phyloP scores from a whole-genome alignment of 2,113 vertebrate species.

The Syrmaticus mikado region DNA sequence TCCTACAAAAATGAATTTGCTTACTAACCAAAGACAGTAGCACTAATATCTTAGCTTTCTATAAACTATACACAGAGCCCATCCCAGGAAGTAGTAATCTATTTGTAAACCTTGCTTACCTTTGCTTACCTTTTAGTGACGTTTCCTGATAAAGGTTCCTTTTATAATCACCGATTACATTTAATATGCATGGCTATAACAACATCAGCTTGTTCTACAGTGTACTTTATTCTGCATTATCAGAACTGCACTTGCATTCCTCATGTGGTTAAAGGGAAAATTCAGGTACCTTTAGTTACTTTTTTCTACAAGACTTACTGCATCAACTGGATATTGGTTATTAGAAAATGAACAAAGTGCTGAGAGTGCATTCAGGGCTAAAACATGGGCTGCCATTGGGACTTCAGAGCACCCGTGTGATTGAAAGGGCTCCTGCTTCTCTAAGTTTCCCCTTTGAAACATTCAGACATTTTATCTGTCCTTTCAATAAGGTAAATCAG shows the following conservation, averaged over 20 bases:
- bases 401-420: background rate
- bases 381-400: rapidly evolving
- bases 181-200: background rate
- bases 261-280: constrained; percentile 29
- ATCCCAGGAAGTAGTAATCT: constrained; percentile 25
- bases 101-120: background rate
- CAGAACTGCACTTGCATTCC: constrained; percentile 11
- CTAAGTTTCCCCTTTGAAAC: background rate
- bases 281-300: constrained; percentile 55
- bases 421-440: background rate
- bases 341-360: constrained; percentile 23
- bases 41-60: background rate
- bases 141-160: constrained; percentile 28
- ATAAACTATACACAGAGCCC: background rate
- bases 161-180: constrained; percentile 30
- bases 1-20: background rate
- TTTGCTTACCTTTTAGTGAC: constrained; percentile 23
- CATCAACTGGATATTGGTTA: constrained; percentile 20
- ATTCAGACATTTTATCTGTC: background rate
- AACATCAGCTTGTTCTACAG: background rate
- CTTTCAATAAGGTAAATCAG: background rate
- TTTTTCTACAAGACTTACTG: background rate
- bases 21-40: background rate
- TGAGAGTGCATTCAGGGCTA: background rate
- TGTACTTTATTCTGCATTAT: constrained; percentile 28